phyloP scores from a whole-genome alignment of 2,888 invertebrate species.

The Stratiomys singularior region DNA sequence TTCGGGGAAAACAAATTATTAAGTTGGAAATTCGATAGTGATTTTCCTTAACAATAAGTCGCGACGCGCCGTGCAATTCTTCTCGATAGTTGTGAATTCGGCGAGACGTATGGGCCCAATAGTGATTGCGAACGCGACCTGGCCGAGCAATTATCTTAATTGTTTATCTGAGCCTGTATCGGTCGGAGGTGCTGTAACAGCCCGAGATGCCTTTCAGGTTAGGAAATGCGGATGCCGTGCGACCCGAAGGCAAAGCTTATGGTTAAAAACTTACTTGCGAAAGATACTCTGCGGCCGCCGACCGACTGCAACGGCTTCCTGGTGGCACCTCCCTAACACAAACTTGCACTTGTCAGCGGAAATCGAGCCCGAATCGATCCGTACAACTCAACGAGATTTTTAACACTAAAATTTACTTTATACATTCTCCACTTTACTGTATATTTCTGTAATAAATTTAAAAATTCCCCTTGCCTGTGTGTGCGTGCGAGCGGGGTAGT shows the following conservation, averaged over 20 bases:
- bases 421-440: constrained; percentile 38
- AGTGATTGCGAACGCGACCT: not conserved
- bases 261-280: constrained; percentile 2
- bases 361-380: constrained; percentile 23
- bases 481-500: constrained; percentile 17
- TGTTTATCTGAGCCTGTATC: constrained; percentile 25
- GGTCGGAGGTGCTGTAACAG: not conserved
- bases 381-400: constrained; percentile 48
- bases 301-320: not conserved
- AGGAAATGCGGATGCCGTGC: too few species aligned
- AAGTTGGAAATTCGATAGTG: not conserved
- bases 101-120: not conserved
- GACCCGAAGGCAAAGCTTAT: not conserved
- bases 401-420: constrained; percentile 52
- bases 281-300: not conserved
- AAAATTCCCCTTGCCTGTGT: constrained; percentile 32
- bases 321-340: not conserved
- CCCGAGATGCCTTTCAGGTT: too few species aligned
- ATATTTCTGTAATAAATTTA: constrained; percentile 49
- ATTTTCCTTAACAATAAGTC: constrained; percentile 10
- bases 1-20: not conserved
- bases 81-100: not conserved
- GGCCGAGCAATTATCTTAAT: constrained; percentile 32
- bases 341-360: not conserved
- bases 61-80: not conserved